A percentile compares a stretch with the other conserved stretches of the same genome.
Conservation (phyloP, 92 coral and sea anemone species). For the Bergia sp. region DNA sequence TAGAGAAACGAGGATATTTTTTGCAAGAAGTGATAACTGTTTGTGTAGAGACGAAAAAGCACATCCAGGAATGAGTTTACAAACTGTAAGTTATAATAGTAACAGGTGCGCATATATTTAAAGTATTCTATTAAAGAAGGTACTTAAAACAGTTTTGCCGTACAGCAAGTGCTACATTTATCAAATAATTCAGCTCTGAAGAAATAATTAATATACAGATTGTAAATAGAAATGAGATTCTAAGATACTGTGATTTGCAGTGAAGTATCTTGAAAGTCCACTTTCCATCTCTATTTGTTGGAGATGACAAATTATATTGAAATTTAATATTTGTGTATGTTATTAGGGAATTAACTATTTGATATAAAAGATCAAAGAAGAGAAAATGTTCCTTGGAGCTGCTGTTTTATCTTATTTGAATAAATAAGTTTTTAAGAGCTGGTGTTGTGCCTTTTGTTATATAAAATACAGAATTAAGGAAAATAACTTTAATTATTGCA, state of each 20-base stretch:
- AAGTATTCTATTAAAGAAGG: conserved; percentile 14
- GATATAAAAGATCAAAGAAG: neutral
- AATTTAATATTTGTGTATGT: neutral
- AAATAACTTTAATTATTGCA: neutral
- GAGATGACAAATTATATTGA: conserved; percentile 20
- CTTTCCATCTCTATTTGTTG: neutral
- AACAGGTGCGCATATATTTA: conserved; percentile 6
- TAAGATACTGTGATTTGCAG: conserved; percentile 27
- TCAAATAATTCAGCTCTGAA: neutral
- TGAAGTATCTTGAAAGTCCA: neutral
- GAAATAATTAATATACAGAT: neutral
- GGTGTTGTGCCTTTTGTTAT: neutral
- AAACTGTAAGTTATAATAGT: neutral
- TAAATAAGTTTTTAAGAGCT: neutral
- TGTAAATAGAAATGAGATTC: neutral
- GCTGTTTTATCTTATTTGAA: conserved; percentile 11
- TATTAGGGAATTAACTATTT: neutral
- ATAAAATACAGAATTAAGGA: neutral
- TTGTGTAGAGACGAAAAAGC: neutral
- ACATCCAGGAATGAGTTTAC: neutral
- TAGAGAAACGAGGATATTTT: neutral
- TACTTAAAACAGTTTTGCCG: neutral
- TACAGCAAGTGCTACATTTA: neutral
- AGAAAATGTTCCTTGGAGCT: neutral
- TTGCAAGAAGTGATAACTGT: conserved; percentile 4